Evolutionary conservation across 2,797 vertebrate species (phyloP), one percentile per base, ranked within the genome.

Genomic region (Babyrousa celebensis): DNA sequence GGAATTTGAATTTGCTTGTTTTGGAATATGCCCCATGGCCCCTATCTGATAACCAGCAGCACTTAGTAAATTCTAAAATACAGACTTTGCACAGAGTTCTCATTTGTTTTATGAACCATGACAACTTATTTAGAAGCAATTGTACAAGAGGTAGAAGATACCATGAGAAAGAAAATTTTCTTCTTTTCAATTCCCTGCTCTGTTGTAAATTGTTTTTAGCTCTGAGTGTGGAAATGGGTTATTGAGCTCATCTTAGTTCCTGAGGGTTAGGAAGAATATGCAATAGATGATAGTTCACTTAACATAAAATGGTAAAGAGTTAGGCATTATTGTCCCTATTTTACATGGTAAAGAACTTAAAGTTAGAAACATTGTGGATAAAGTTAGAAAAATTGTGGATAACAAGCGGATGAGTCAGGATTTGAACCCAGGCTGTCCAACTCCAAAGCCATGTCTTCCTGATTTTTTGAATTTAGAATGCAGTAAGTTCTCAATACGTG

Each of bases 381-480:
- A 25, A 36, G 36, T 36, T 82, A 58, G 27, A 74, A 87, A 80
- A 77, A 58, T 58, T 71, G 29, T 17, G 2, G 29, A 15, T 2
- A 43, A 25, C 6, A 20, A 60, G 29, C 82, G 48, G 6, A 9
- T 32, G 23, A 79, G 32, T 3, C 36, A 74, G 16, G 6, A 74
- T 74, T 72, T 78, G 12, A 92, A 78, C 27, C 14, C 23, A 79
- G 65, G 67, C 54, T 90, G 5, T 72, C 21, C 67, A 80, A 18
- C 40, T 80, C 27, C 6, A 60, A 68, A 43, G 32, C 29, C 29
- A 40, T 58, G 29, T 36, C 25, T 56, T 60, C 48, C 29, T 60
- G 48, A 74, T 89, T 58, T 91, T 63, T 74, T 36, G 65, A 14
- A 40, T 90, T 97, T 96, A 85, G 12, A 8, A 6, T 4, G 32